Base-by-base conservation (phyloP, 2,113 vertebrate species). In the Hypomesus transpacificus region DNA sequence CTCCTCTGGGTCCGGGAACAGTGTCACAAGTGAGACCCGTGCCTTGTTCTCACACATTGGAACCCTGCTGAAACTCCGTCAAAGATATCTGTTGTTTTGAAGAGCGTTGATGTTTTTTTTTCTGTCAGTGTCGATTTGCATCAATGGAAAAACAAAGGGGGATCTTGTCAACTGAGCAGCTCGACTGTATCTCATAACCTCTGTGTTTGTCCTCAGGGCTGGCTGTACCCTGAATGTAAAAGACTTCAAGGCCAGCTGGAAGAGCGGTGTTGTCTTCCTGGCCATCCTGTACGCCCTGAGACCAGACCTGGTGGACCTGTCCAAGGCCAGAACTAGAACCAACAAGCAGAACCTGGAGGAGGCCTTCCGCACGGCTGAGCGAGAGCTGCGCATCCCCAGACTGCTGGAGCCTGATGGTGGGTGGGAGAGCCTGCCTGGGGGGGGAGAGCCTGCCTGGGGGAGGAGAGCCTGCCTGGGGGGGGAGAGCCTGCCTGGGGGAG, bases 181-280 rank as follows among this genome's bases (percentile, higher is more conserved):
- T 20, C 60, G 3, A 9, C n/a, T 17, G 22, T 20, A 14, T 34
- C 7, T 21, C 24, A 46, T 1, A 8, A 28, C 16, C 20, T 51
- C 1, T 75, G 28, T 70, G 4, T 53, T 79, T 56, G 57, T 66
- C 80, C 26, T 53, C 69, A 98, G 96, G 80, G 87, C 90, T 0
- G 91, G 92, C 58, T 95, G 93, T 69, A 83, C 87, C 0, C 68
- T 96, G 70, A 92, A 17, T 20, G 91, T 99, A 58, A 93, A 92
- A 68, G 95, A 99, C 88, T 98, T 99, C 81, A 96, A 96, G 74
- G 85, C 87, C 18, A 97, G 95, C 85, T 99, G 97, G 97, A 91
- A 95, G 81, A 95, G 91, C 0, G 97, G 97, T 0, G 85, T 94
- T 71, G 92, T 96, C 7, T 99, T 99, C 80, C 83, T 98, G 81